phyloP scores from a whole-genome alignment of 2,888 invertebrate genomes.

The Orthosia gracilis region DNA sequence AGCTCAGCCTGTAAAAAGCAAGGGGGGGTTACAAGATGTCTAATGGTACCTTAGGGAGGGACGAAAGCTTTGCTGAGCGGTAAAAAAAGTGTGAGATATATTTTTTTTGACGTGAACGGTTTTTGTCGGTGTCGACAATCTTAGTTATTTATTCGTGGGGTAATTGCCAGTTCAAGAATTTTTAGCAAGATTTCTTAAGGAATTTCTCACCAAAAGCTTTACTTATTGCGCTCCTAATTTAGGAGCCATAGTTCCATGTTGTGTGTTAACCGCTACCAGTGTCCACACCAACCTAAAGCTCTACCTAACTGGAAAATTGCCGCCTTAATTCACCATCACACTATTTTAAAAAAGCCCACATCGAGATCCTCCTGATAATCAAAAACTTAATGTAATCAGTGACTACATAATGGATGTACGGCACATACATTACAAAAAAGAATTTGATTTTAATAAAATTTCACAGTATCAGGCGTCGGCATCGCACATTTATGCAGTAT shows the following conservation, averaged over 20 bases:
- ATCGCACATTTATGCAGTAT: constrained; percentile 60
- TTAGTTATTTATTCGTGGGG: neutral
- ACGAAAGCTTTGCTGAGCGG: constrained; percentile 37
- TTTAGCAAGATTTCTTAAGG: neutral
- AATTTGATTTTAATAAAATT: constrained; percentile 58
- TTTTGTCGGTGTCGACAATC: constrained; percentile 18
- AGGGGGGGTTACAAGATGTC: constrained; percentile 59
- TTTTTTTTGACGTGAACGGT: constrained; percentile 27
- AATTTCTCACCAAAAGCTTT: neutral
- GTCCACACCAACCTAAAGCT: neutral
- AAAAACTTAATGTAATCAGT: constrained; percentile 27
- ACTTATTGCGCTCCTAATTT: neutral
- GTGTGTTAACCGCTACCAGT: neutral
- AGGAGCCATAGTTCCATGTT: neutral
- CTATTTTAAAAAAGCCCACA: constrained; percentile 5
- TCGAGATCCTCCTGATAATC: constrained; percentile 25
- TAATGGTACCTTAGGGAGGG: constrained; percentile 57
- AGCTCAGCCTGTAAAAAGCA: constrained; percentile 65
- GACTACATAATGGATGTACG: constrained; percentile 36
- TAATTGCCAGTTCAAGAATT: neutral
- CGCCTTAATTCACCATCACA: neutral
- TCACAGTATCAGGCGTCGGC: constrained; percentile 46
- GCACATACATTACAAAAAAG: constrained; percentile 46
- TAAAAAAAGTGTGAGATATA: constrained; percentile 39
- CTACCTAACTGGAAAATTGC: neutral